These are phyloP conservation scores for Microcebus ravelobensis DNA, from an alignment of 2,113 vertebrate species.

Conservation along the genomic window DNA sequence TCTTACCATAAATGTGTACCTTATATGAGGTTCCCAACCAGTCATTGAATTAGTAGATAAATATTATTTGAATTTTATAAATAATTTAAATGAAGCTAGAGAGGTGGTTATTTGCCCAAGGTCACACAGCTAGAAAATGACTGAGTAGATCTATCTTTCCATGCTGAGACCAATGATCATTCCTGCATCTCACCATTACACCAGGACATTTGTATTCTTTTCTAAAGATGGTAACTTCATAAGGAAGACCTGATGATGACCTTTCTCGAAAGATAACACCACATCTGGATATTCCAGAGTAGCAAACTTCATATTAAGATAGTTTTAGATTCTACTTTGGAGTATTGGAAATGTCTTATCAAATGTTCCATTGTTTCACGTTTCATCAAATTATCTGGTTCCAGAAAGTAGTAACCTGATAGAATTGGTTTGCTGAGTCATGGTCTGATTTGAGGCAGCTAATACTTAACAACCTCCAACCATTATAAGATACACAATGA, in stretches of 20 bases:
- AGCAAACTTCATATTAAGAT: neutral
- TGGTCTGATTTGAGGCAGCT: neutral
- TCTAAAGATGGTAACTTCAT: neutral
- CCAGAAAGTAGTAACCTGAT: neutral
- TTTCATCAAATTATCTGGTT: conserved; percentile 29
- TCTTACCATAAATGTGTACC: neutral
- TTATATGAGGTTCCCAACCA: neutral
- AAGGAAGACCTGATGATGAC: neutral
- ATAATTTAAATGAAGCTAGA: neutral
- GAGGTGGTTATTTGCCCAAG: neutral
- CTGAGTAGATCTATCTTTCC: neutral
- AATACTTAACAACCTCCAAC: neutral
- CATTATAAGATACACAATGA: neutral
- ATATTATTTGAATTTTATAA: neutral
- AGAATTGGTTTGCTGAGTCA: neutral
- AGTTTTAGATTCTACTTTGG: neutral
- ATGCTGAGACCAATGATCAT: neutral
- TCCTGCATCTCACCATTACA: neutral
- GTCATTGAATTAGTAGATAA: neutral
- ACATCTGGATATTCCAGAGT: neutral
- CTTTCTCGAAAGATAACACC: neutral
- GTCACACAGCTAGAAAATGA: neutral
- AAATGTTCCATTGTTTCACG: neutral
- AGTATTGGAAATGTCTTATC: neutral
- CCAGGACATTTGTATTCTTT: neutral